Conservation (phyloP, 2,113 vertebrate species). For the Mustelus asterias region DNA sequence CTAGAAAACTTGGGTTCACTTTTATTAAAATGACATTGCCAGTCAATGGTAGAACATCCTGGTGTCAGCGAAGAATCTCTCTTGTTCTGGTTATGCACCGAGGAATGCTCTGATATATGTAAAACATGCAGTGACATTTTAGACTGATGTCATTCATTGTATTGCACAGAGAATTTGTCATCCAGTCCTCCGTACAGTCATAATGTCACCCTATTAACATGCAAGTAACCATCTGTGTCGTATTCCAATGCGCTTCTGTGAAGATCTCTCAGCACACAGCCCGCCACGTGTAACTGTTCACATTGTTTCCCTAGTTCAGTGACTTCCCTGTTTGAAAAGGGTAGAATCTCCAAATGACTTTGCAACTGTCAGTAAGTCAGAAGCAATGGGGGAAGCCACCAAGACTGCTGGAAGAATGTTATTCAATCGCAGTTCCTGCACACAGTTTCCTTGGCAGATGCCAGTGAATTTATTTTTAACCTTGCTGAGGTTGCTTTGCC, state of each 20-base stretch:
- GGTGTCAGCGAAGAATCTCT: not conserved
- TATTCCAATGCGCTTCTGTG: not conserved
- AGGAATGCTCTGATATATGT: not conserved
- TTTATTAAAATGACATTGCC: not conserved
- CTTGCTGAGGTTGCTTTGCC: not conserved
- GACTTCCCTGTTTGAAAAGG: not conserved
- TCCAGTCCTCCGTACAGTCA: not conserved
- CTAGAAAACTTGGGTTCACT: not conserved
- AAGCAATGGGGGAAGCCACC: not conserved
- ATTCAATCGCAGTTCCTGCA: not conserved
- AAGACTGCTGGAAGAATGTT: not conserved
- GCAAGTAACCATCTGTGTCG: not conserved
- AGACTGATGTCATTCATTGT: not conserved
- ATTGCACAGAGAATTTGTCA: not conserved
- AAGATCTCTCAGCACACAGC: not conserved
- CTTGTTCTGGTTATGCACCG: not conserved
- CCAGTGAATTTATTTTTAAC: not conserved
- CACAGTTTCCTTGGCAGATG: not conserved
- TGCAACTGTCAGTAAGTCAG: not conserved
- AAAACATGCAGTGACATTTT: conserved; percentile 18
- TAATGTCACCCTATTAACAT: not conserved
- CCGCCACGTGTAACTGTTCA: not conserved
- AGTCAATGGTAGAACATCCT: too few relatives aligned
- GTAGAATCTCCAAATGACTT: not conserved
- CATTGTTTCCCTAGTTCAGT: not conserved